phyloP scores from a whole-genome alignment of 2,797 vertebrate species.

The Mus minutoides region DNA sequence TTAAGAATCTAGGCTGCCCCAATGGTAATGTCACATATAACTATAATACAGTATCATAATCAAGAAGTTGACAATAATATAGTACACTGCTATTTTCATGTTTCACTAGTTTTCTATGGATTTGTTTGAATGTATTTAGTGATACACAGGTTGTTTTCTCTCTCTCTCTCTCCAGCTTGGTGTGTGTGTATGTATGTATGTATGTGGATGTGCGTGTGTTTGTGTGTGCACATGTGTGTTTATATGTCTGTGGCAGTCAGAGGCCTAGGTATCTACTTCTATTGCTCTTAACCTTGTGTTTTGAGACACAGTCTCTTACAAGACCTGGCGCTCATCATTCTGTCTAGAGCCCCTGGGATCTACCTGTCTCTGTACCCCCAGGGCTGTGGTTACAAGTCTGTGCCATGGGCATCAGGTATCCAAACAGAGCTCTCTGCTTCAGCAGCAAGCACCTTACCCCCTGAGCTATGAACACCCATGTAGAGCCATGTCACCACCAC shows the following conservation, averaged over 20 bases:
- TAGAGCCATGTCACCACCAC: background rate
- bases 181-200: background rate
- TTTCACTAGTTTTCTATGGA: background rate
- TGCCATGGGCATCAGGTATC: too few species aligned
- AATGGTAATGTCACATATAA: background rate
- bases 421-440: background rate
- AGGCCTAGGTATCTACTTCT: background rate
- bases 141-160: background rate
- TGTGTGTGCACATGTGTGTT: background rate
- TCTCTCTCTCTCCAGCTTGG: too few species aligned
- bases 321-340: background rate
- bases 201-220: background rate
- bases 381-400: background rate
- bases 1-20: background rate
- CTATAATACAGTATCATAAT: background rate
- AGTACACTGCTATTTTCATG: background rate
- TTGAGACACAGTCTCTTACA: background rate
- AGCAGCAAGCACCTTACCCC: background rate
- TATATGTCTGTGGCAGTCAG: background rate
- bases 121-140: background rate
- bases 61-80: background rate
- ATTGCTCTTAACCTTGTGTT: background rate
- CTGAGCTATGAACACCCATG: background rate
- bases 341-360: background rate
- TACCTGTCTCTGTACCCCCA: background rate